phyloP scores from a whole-genome alignment of 2,797 vertebrate species.

The Oreochromis grahami region DNA sequence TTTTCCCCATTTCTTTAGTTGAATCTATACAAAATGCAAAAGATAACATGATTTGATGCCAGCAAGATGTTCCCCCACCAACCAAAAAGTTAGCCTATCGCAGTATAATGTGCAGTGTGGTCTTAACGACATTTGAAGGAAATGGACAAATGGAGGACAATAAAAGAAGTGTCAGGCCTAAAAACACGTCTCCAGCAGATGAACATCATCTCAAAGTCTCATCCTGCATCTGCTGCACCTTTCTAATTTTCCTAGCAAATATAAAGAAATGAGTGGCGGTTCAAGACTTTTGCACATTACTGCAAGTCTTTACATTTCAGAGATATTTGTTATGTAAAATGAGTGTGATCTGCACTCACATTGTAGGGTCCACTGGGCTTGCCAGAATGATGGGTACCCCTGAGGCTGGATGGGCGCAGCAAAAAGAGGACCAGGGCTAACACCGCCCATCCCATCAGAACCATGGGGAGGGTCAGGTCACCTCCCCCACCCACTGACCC shows the following conservation, averaged over 20 bases:
- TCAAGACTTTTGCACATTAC: not conserved
- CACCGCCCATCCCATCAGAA: conserved; percentile 91
- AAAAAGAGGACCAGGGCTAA: conserved; percentile 89
- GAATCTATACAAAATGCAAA: not conserved
- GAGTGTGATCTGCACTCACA: conserved; percentile 73
- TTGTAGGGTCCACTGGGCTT: conserved; percentile 83
- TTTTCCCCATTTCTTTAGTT: not conserved
- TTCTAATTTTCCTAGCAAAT: not conserved
- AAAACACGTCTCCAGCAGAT: not conserved
- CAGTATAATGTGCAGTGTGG: too few relatives aligned
- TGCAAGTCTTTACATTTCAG: not conserved
- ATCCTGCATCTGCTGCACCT: not conserved
- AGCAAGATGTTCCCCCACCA: too few relatives aligned
- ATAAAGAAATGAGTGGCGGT: not conserved
- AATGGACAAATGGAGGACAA: too few relatives aligned
- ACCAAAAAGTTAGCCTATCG: too few relatives aligned
- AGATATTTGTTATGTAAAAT: not conserved
- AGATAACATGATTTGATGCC: not conserved
- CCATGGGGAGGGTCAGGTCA: conserved; percentile 86
- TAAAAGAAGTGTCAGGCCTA: not conserved
- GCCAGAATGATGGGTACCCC: conserved; percentile 76
- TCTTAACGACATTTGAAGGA: too few relatives aligned
- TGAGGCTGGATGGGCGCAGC: conserved; percentile 87
- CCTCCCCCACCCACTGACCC: conserved; percentile 69
- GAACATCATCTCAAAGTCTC: not conserved